Base-by-base conservation (phyloP, 1,140 invertebrate species). In the Neodiprion virginianus region DNA sequence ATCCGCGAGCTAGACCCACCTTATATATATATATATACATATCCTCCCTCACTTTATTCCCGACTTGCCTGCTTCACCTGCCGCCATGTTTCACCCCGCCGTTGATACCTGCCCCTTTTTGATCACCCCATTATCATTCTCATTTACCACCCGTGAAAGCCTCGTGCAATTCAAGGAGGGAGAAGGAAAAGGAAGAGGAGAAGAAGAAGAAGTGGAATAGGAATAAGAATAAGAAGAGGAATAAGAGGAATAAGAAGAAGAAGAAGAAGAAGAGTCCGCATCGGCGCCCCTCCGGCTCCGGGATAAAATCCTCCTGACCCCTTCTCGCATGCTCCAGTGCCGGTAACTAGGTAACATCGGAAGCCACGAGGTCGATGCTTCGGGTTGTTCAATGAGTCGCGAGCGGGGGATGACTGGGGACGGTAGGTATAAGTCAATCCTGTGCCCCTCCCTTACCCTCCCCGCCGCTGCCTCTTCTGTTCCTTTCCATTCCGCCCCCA, bases 331-430 rank as follows among this genome's bases (percentile, higher is more conserved):
- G 11, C n/a, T 17, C 53, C 11, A 61, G 28, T 40, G 28, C 2
- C 28, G 53, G n/a, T 61, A 61, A 61, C 53, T 61, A 61, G 53
- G 53, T 61, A 61, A 61, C 53, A 12, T 61, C 53, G 53, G 53
- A 61, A 8, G 28, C 28, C 28, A 40, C 28, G 28, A 40, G 28
- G 28, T 40, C 28, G 28, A 7, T 61, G 11, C 53, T 61, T 61
- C n/a, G 53, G 4, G 11, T 61, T 8, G 53, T 61, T 61, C 53
- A 61, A 61, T 61, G 53, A 61, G 53, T 61, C 53, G n/a, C 53
- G 53, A 17, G 53, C 53, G 53, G 8, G 53, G 53, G 8, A 8
- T 61, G 53, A 61, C 53, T 61, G 53, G 53, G 53, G 53, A 61
- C 11, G n/a, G 53, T 61, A 40, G 5, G 28, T 40, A 40, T 17